Evolutionary conservation across 2,888 invertebrate genomes (phyloP).

Genomic region (Ganaspis brasiliensis): DNA sequence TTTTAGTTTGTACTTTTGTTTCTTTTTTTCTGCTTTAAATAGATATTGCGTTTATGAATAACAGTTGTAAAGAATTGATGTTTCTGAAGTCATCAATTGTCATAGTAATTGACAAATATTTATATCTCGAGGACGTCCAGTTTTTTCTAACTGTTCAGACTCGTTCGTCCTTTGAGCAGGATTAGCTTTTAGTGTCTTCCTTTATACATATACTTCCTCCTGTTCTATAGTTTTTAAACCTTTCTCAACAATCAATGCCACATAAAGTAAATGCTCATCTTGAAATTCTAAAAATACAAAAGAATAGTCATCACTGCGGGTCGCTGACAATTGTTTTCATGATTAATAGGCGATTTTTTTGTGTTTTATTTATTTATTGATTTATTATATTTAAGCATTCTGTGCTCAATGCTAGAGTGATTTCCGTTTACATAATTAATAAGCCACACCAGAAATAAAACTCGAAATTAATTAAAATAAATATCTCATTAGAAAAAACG

Average conservation of each 20-base stretch:
- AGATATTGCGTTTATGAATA: background rate
- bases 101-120: constrained; percentile 28
- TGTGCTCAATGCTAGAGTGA: background rate
- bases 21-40: background rate
- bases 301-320: background rate
- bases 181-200: constrained; percentile 10
- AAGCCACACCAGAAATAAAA: background rate
- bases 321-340: background rate
- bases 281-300: background rate
- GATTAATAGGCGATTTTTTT: background rate
- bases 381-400: background rate
- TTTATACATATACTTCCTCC: constrained; percentile 21
- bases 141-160: constrained; percentile 13
- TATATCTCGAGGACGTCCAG: constrained; percentile 19
- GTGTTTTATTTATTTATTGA: background rate
- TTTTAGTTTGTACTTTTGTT: too few relatives aligned
- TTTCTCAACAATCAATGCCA: background rate
- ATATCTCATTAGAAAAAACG: constrained; percentile 1
- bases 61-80: background rate
- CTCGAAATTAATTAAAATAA: constrained; percentile 17
- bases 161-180: constrained; percentile 4
- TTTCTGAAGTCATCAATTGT: constrained; percentile 22
- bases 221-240: constrained; percentile 18
- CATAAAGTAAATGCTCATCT: background rate
- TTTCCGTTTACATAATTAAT: background rate